Evolutionary conservation across 2,888 invertebrate species (phyloP), one percentile per base, ranked within the genome.

Genomic region (Monoplex corrugatus): DNA sequence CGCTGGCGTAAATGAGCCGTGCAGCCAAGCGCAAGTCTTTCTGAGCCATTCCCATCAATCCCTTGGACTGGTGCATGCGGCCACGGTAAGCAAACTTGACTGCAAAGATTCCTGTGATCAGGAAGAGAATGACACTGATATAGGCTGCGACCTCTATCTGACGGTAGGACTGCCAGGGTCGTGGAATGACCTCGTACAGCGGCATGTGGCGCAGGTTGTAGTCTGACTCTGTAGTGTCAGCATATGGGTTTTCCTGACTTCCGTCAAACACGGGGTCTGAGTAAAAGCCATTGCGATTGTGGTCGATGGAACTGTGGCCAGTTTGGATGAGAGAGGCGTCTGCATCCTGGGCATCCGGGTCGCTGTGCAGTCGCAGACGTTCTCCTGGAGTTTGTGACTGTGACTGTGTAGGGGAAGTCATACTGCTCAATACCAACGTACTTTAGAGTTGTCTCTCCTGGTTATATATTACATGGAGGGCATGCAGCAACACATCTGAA

Each of bases 21-120:
- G 92, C 93, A 5, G 95, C 94, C 80, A 92, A 88, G 72, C 91
- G 93, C 72, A 93, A 91, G 89, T 94, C 93, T 89, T 93, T 92
- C 92, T 95, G 94, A 28, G 94, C 94, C 88, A 94, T 91, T 23
- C 94, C 95, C 91, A 94, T 94, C 57, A 95, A 89, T 0, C 95
- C 95, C 90, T 95, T 95, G 72, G 93, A 93, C 88, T 94, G 93
- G 28, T 94, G 94, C 84, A 92, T 91, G 89, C 92, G 93, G 0
- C 94, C 94, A 57, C 92, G 91, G 87, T 92, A 91, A 0, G 94
- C 94, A 89, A 94, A 93, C 32, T 93, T 91, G 44, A 94, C 92
- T 28, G 95, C 95, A 88, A 94, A 92, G 38, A 93, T 87, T 13
- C 94, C 95, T 78, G 93, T 92, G 78, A 93, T 91, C 38, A 93